Evolutionary conservation across 2,888 invertebrate genomes (phyloP), one percentile per base, ranked within the genome.

Genomic region (Eurytoma adleriae): DNA sequence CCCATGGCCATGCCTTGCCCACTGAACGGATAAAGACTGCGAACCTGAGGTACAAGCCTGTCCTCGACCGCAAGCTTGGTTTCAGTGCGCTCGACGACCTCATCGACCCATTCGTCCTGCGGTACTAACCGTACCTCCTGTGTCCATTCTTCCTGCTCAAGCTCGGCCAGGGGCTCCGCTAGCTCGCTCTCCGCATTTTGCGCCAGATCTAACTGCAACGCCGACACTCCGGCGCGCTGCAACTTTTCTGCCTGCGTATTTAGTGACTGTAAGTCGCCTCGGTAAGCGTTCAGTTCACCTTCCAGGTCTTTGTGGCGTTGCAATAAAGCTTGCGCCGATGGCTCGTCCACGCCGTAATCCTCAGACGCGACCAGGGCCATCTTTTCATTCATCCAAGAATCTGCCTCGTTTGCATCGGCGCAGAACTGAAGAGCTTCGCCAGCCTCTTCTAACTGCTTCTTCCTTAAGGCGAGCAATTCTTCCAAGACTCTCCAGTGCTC

Each of bases 331-430:
- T 96, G 96, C 0, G 97, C 98, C 78, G 96, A 95, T 0, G 97
- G 96, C 86, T 98, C 98, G 91, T 98, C 98, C 18, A 94, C 94
- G 0, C 99, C 99, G 88, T 96, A 96, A 92, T 99, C 99, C 71
- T 94, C 94, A 0, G 97, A 97, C 14, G 95, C 94, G 16, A 98
- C 96, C 57, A 99, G 93, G 0, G 98, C 96, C 91, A 97, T 95
- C 91, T 98, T 98, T 91, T 99, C 99, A 85, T 97, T 96, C 92
- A 99, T 94, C 98, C 98, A 99, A 0, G 98, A 98, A 86, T 99
- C 99, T 0, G 98, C 96, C 89, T 99, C 99, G 91, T 99, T 98
- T 0, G 98, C 98, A 91, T 99, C 99, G 0, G 98, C 96, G 90
- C 98, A 98, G 92, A 98, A 98, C 92, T 98, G 98, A 87, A 97